Evolutionary conservation across 2,797 vertebrate genomes (phyloP).

Genomic region (Tinamus major): DNA sequence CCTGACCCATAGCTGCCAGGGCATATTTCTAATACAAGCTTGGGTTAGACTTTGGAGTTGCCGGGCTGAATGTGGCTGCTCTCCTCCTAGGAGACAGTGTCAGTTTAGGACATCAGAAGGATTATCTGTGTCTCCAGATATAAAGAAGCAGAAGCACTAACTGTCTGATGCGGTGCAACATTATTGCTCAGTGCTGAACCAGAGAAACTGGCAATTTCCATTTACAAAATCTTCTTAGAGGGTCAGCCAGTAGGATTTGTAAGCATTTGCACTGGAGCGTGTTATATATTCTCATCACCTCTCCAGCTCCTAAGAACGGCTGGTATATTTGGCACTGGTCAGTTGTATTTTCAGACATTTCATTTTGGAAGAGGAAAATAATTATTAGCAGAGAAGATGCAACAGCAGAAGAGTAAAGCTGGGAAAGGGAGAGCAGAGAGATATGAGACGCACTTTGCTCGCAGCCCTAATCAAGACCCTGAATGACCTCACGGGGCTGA

Average conservation of each 20-base stretch:
- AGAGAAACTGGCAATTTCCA: neutral
- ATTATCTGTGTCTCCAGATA: neutral
- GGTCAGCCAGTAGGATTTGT: neutral
- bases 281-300: neutral
- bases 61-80: neutral
- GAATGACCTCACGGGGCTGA: rapidly evolving
- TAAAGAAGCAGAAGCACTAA: neutral
- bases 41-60: neutral
- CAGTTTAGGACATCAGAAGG: neutral
- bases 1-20: neutral
- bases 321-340: neutral
- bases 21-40: neutral
- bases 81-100: neutral
- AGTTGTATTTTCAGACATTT: neutral
- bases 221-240: neutral
- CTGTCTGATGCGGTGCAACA: neutral
- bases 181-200: neutral
- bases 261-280: neutral
- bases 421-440: neutral
- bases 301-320: neutral
- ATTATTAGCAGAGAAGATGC: neutral
- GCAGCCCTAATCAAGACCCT: neutral
- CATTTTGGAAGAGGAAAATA: neutral
- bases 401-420: neutral
- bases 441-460: neutral